Conservation (phyloP, 1,140 invertebrate genomes). For the Euura saliciscinereae region DNA sequence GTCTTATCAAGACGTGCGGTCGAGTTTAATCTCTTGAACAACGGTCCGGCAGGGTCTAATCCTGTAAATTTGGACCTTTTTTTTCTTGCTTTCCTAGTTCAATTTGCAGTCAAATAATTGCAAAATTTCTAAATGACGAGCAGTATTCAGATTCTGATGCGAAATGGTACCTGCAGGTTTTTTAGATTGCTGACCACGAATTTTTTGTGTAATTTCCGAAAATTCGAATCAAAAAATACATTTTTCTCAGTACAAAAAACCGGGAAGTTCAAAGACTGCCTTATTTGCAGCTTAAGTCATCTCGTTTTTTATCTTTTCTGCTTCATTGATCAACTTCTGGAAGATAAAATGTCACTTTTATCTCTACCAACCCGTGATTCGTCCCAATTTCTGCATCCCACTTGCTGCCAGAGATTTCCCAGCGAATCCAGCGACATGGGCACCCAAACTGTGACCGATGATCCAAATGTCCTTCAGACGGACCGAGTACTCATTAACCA, state of each 20-base stretch:
- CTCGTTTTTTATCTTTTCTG: neutral
- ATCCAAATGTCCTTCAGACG: constrained; percentile 45
- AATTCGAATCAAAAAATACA: too few relatives aligned
- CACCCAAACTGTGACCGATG: constrained; percentile 57
- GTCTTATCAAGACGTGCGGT: constrained; percentile 65
- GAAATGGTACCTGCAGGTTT: too few relatives aligned
- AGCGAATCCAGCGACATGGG: constrained; percentile 52
- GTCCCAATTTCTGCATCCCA: too few relatives aligned
- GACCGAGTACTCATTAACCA: constrained; percentile 27
- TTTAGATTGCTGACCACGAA: too few relatives aligned
- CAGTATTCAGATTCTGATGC: too few relatives aligned
- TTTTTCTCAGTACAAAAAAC: too few relatives aligned
- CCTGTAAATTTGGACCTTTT: constrained; percentile 42
- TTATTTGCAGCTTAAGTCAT: too few relatives aligned
- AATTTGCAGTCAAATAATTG: neutral
- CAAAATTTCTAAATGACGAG: neutral
- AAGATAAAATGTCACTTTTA: neutral
- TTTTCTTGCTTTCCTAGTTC: neutral
- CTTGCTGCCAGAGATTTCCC: constrained; percentile 48
- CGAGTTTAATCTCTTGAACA: constrained; percentile 56
- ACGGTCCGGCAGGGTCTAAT: constrained; percentile 62
- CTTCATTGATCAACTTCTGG: neutral
- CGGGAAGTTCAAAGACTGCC: too few relatives aligned
- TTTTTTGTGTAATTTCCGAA: too few relatives aligned
- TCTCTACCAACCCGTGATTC: neutral